Conservation (phyloP, 2,113 vertebrate species). For the Spea bombifrons region DNA sequence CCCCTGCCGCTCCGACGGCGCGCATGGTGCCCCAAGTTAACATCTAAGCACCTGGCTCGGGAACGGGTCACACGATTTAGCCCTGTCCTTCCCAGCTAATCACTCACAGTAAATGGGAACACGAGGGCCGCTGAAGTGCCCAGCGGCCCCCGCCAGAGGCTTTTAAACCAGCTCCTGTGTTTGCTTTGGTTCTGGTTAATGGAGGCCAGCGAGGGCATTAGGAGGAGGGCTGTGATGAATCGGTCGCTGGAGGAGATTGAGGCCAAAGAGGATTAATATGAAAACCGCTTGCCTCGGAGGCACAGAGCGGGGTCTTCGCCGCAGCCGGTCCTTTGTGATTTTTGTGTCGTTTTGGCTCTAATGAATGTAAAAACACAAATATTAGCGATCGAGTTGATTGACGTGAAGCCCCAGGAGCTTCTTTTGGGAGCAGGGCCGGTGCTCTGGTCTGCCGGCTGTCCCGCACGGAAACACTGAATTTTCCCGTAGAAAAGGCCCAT, state of each 20-base stretch:
- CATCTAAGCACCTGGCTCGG: not conserved
- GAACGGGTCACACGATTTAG: conserved; percentile 10
- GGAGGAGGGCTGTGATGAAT: not conserved
- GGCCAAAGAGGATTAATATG: not conserved
- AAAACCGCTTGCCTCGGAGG: not conserved
- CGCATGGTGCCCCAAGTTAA: not conserved
- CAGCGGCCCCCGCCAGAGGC: not conserved
- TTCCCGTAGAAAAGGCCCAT: no score
- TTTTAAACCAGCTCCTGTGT: not conserved
- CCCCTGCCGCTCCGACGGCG: no score
- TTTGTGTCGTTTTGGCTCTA: no score
- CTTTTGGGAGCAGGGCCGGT: no score
- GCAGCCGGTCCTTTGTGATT: no score
- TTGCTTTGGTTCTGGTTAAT: not conserved
- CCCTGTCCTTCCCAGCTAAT: not conserved
- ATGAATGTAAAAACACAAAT: no score
- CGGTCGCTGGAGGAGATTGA: not conserved
- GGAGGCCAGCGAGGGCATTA: not conserved
- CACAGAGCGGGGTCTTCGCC: no score
- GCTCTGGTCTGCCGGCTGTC: no score
- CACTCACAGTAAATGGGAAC: conserved; percentile 10
- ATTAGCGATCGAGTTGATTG: no score
- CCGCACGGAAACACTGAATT: no score
- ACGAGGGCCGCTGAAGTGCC: not conserved
- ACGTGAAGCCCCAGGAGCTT: no score